Base-by-base conservation (phyloP, 2,888 invertebrate genomes). In the Neoaliturus tenellus region DNA sequence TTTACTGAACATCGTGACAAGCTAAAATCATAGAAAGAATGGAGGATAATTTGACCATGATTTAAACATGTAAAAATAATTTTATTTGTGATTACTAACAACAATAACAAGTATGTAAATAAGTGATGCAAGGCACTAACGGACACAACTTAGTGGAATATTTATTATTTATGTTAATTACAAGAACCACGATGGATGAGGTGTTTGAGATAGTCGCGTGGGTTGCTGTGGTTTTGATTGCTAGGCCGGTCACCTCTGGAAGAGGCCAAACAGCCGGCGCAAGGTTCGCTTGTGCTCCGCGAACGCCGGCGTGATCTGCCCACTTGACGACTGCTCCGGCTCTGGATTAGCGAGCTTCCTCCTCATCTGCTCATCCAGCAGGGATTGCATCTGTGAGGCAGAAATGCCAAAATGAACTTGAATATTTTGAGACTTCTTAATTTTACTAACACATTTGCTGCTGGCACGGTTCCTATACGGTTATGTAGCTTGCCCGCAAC, bases 351-450 rank as follows among this genome's bases (percentile, higher is more conserved):
- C 93, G 87, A 98, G 92, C 91, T 98, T 97, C 89, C 94, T 95
- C 86, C 95, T 95, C 93, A 98, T 95, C 90, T 98, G 98, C 89
- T 98, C 97, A 88, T 98, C 96, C 85, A 98, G 93, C 62, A 98
- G 92, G 89, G 96, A 96, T 89, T 98, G 97, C 96, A 98, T 97
- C n/a, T n/a, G n/a, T n/a, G n/a, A n/a, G n/a, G n/a, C n/a, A n/a
- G n/a, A n/a, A n/a, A n/a, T n/a, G n/a, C n/a, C n/a, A n/a, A n/a
- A n/a, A n/a, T n/a, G n/a, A n/a, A n/a, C n/a, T n/a, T n/a, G n/a
- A n/a, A n/a, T n/a, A n/a, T n/a, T n/a, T n/a, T n/a, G n/a, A n/a
- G n/a, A n/a, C n/a, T n/a, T n/a, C n/a, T n/a, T n/a, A n/a, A n/a
- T n/a, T n/a, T n/a, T n/a, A n/a, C n/a, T n/a, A n/a, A n/a, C n/a